Conservation (phyloP, 30 jellyfish, hydroid and myxozoan genomes). For the Hydractinia echinata region DNA sequence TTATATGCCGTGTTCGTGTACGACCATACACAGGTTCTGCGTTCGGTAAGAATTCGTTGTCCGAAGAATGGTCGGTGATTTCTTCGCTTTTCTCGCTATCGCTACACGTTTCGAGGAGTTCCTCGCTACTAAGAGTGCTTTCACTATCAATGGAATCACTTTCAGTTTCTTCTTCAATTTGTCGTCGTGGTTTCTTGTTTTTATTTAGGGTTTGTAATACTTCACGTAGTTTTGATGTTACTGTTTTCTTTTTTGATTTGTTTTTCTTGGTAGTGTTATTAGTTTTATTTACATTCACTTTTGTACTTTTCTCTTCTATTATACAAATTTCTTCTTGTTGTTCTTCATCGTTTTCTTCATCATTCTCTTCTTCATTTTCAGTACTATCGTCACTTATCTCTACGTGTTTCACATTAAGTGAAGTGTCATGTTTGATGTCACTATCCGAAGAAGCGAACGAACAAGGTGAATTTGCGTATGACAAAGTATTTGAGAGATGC, state of each 20-base stretch:
- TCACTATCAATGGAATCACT: background rate
- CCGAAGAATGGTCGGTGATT: constrained; percentile 7
- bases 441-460: constrained; percentile 15
- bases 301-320: background rate
- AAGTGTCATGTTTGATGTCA: constrained; percentile 22
- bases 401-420: constrained; percentile 1
- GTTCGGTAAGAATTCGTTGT: constrained; percentile 1
- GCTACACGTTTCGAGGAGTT: background rate
- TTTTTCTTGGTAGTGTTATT: background rate
- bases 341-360: no score
- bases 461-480: background rate
- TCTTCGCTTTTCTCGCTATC: constrained; percentile 15
- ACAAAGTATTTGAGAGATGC: background rate
- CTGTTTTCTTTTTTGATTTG: background rate
- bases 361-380: no score
- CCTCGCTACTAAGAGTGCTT: background rate
- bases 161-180: background rate
- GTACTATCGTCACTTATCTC: background rate
- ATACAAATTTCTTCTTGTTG: background rate
- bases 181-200: background rate
- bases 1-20: background rate
- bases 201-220: background rate
- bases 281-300: background rate
- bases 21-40: background rate
- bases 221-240: background rate